Conservation (phyloP, 2,113 vertebrate species). For the Ophiodon elongatus region DNA sequence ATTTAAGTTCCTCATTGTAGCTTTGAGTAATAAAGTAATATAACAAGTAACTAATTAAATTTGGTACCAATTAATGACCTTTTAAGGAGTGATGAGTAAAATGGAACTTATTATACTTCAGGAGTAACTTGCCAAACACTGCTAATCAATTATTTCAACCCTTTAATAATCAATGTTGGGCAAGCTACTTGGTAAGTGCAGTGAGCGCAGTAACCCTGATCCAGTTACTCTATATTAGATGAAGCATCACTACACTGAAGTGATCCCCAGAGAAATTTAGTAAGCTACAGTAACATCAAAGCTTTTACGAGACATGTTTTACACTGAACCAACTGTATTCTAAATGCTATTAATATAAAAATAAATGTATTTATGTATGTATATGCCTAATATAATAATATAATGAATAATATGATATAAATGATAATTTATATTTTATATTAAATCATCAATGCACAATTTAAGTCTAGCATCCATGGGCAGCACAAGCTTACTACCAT, state of each 20-base stretch:
- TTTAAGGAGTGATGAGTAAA: too few species aligned
- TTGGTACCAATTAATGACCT: too few species aligned
- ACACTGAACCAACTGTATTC: neutral
- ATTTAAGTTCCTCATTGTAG: too few species aligned
- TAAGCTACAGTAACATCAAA: neutral
- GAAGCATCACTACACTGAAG: neutral
- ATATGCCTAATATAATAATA: neutral
- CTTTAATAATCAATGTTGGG: neutral
- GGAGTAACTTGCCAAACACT: too few species aligned
- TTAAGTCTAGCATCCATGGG: neutral
- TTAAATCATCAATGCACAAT: neutral
- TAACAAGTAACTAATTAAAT: too few species aligned
- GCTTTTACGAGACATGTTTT: neutral
- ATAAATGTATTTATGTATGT: neutral
- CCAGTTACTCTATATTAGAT: neutral
- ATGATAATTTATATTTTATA: neutral
- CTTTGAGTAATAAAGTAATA: too few species aligned
- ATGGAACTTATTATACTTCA: too few species aligned
- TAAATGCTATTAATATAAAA: neutral
- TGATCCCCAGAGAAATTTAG: neutral
- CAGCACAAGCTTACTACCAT: neutral
- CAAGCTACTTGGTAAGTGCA: too few species aligned
- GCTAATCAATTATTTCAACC: too few species aligned
- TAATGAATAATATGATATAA: neutral
- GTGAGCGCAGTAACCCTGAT: too few species aligned